Conservation (phyloP, 2,113 vertebrate species). For the Muntiacus muntjak region DNA sequence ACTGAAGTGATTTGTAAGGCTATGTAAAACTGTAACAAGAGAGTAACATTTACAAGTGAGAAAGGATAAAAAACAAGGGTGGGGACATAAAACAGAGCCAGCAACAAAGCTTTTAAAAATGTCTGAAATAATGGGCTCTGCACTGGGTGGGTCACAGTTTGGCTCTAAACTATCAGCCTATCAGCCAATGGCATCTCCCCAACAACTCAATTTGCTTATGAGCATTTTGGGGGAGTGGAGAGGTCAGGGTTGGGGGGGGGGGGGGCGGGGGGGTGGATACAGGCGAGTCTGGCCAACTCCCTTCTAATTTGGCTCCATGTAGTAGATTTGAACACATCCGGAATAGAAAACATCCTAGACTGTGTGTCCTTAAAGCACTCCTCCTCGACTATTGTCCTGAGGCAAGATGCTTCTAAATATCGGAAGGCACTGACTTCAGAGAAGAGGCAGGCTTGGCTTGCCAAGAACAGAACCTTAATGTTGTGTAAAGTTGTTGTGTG, state of each 20-base stretch:
- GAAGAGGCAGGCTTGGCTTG: background rate
- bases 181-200: background rate
- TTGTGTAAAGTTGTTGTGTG: background rate
- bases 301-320: slow-evolving; percentile 34
- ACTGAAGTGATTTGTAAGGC: slow-evolving; percentile 28
- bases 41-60: background rate
- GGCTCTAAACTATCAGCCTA: background rate
- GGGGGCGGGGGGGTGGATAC: background rate
- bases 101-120: slow-evolving; percentile 4
- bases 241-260: background rate
- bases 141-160: background rate
- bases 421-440: background rate
- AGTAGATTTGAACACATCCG: background rate
- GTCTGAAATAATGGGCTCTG: background rate
- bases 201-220: background rate
- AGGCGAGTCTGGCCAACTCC: background rate
- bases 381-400: slow-evolving; percentile 24
- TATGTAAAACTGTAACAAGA: background rate
- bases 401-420: background rate
- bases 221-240: background rate
- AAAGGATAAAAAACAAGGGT: slow-evolving; percentile 28
- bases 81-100: background rate
- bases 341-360: slow-evolving; percentile 12
- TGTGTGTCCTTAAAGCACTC: background rate
- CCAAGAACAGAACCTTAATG: background rate